A percentile compares a stretch with the other conserved stretches of the same genome.
Evolutionary conservation across 2,888 invertebrate genomes (phyloP).

Genomic region (Drosophila ezoana): DNA sequence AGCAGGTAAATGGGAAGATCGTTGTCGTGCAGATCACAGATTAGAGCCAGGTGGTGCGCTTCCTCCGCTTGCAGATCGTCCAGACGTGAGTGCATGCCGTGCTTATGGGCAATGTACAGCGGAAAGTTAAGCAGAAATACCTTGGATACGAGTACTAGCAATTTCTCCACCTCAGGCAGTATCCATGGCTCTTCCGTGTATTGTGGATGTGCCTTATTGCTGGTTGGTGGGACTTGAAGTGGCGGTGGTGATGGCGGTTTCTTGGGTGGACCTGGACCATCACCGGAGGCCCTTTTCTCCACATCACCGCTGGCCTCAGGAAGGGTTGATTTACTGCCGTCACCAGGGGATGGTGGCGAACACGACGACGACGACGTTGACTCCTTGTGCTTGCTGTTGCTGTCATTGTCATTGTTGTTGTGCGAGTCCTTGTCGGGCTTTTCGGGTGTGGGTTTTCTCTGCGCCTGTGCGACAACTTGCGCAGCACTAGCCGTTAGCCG

Average conservation of each 20-base stretch:
- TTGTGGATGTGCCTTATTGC: conserved; percentile 66
- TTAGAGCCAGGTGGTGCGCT: conserved; percentile 86
- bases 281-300: conserved; percentile 59
- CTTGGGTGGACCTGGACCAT: conserved; percentile 59
- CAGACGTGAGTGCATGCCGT: conserved; percentile 91
- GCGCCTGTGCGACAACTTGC: conserved; percentile 69
- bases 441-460: conserved; percentile 32
- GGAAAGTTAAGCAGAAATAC: conserved; percentile 96
- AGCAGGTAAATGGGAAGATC: conserved; percentile 96
- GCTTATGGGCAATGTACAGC: conserved; percentile 94
- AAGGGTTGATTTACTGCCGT: conserved; percentile 38
- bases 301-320: conserved; percentile 37
- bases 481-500: conserved; percentile 79
- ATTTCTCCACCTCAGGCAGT: conserved; percentile 93
- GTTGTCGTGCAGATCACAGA: conserved; percentile 96
- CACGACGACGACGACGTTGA: conserved; percentile 21
- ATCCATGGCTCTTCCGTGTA: conserved; percentile 87
- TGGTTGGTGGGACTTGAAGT: conserved; percentile 21
- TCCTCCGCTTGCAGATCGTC: conserved; percentile 94
- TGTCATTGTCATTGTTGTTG: conserved; percentile 39
- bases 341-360: conserved; percentile 18
- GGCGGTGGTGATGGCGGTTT: conserved; percentile 45
- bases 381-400: conserved; percentile 56
- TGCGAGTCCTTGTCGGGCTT: conserved; percentile 30
- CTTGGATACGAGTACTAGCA: conserved; percentile 95